Evolutionary conservation across 2,113 vertebrate genomes (phyloP), one percentile per base, ranked within the genome.

Genomic region (Melospiza georgiana): DNA sequence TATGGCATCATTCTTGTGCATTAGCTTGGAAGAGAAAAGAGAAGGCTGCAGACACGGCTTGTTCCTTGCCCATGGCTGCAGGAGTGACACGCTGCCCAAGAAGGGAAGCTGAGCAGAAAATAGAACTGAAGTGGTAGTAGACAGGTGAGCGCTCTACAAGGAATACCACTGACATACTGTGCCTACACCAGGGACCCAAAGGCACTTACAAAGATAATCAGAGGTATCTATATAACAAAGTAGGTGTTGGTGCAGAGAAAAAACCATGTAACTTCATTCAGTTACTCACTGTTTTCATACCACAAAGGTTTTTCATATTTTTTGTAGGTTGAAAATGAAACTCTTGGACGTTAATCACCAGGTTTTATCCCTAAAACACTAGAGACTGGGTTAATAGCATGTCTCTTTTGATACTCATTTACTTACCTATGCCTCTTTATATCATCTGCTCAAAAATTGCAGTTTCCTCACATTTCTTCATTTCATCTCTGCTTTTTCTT

Each of bases 1-100:
- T 96, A 95, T 78, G 91, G 94, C 73, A 96, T 93, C 96, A 71
- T 75, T 96, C 91, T 52, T 84, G 83, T 59, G 73, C 89, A 93
- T 52, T 77, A 93, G 93, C 92, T 95, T 78, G 73, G 89, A 93
- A 94, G 35, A 51, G 67, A 95, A 81, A 95, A 87, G 88, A 92
- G 59, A 76, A 81, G 65, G 30, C 76, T 51, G 24, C 48, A 92
- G 89, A 88, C 86, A 71, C 0, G 1, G 61, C 62, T 95, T 90
- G 90, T 39, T 94, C 91, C 65, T 93, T 93, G 94, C 89, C 94
- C 63, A 39, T 81, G 59, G 86, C 90, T 96, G 65, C 51, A 69
- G 33, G 65, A 94, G 37, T 90, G 89, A 90, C 80, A 89, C 11
- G 65, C 16, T 86, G 74, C 76, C 44, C 83, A 35, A 48, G 43